Base-by-base conservation (phyloP, 1,140 invertebrate genomes). In the Lysiphlebus fabarum region DNA sequence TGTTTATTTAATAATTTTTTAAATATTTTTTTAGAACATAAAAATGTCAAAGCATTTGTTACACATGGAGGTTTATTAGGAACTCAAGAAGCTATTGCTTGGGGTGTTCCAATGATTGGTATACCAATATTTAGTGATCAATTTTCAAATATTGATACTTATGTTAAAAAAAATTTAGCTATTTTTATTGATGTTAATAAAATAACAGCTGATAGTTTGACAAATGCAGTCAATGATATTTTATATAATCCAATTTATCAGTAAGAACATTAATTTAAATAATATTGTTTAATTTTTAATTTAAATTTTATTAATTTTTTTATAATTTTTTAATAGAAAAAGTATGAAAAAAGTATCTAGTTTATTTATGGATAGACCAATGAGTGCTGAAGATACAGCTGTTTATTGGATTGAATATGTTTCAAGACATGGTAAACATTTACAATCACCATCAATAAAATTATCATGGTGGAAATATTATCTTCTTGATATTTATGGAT, bases 321-420 rank as follows among this genome's bases (percentile, higher is more conserved):
- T 42, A n/a, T n/a, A n/a, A n/a, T n/a, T n/a, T n/a, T n/a, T n/a
- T n/a, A n/a, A n/a, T 43, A 68, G 64, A 38, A 47, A 62, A 42
- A 61, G 48, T 57, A 53, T 62, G n/a, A 63, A 61, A 55, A 33
- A 64, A 41, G 43, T 62, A 40, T 61, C 64, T 26, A 57, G 51
- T 40, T 45, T 59, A 49, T 73, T 70, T 48, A 36, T 68, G 26
- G 83, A 84, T 66, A 69, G 79, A 11, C 82, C 81, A 0, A 61
- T 73, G 26, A 75, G 72, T 36, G 68, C 83, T 0, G 69, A 83
- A 62, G 79, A 85, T 34, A 80, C 65, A 8, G 82, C 82, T 7
- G 73, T 78, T 36, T 84, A 73, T 66, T 85, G 83, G 83, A 76
- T 82, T 0, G 82, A 85, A 66, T 82, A 81, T 50, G 74, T 80